A percentile compares a stretch with the other conserved stretches of the same genome.
Conservation (phyloP, 92 coral and sea anemone genomes). For the Porites divaricata region DNA sequence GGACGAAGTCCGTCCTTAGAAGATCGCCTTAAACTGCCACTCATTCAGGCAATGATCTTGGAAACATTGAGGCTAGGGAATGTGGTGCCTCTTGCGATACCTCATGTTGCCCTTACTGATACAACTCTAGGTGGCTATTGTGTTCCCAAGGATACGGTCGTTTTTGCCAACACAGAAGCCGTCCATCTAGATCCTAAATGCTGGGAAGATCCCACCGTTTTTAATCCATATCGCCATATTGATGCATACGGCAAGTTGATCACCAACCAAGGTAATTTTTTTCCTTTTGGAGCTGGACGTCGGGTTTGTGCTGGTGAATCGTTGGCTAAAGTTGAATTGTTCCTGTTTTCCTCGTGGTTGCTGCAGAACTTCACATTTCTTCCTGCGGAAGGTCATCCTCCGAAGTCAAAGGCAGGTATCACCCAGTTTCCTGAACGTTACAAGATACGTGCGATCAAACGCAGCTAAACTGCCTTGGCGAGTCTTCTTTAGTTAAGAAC, state of each 20-base stretch:
- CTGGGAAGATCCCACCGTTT: constrained; percentile 17
- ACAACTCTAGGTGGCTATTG: constrained; percentile 27
- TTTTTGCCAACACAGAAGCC: background rate
- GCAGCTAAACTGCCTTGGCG: background rate
- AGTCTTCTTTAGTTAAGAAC: background rate
- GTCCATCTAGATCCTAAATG: constrained; percentile 10
- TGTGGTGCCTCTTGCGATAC: constrained; percentile 10
- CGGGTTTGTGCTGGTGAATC: constrained; percentile 64
- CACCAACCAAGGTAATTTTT: constrained; percentile 20
- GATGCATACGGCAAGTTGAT: constrained; percentile 52
- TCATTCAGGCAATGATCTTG: constrained; percentile 38
- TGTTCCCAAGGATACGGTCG: constrained; percentile 8
- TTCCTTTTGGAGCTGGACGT: constrained; percentile 64
- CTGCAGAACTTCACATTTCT: constrained; percentile 59
- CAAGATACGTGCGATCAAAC: constrained; percentile 53
- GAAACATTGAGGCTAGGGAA: constrained; percentile 36
- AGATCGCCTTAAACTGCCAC: constrained; percentile 34
- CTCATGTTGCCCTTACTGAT: constrained; percentile 32
- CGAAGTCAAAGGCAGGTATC: constrained; percentile 19
- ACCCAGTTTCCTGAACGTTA: constrained; percentile 55
- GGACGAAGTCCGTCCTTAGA: constrained; percentile 23
- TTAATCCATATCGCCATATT: constrained; percentile 48
- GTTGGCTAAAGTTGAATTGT: constrained; percentile 47
- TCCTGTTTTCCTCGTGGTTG: constrained; percentile 49
- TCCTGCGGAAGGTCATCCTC: constrained; percentile 60